These are phyloP conservation scores for Brachylomia viminalis DNA, from an alignment of 2,888 invertebrate species.

Conservation along the genomic window DNA sequence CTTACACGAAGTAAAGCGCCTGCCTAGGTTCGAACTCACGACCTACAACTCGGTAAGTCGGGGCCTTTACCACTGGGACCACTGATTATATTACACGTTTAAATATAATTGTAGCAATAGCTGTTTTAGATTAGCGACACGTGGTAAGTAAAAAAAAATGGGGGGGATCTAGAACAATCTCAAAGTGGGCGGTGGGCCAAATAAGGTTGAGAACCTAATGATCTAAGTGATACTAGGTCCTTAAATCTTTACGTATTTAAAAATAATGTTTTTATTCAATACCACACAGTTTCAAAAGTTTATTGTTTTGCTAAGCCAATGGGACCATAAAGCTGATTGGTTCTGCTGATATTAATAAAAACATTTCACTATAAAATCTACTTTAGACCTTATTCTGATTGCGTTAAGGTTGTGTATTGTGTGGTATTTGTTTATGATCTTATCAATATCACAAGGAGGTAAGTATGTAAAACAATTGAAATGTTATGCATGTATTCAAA, in stretches of 20 bases:
- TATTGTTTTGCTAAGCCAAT: slow-evolving; percentile 64
- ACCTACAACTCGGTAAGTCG: too few species aligned
- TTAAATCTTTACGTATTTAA: background rate
- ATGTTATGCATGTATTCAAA: slow-evolving; percentile 29
- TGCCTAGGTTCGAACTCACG: too few species aligned
- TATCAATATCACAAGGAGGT: slow-evolving; percentile 38
- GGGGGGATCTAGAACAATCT: too few species aligned
- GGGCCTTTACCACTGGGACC: too few species aligned
- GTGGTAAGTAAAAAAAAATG: too few species aligned
- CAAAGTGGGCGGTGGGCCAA: too few species aligned
- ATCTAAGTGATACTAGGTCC: too few species aligned
- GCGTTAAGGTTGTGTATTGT: background rate
- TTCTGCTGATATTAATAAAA: slow-evolving; percentile 57
- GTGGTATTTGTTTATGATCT: background rate
- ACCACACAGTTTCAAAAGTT: slow-evolving; percentile 34
- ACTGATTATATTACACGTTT: too few species aligned
- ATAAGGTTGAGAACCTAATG: too few species aligned
- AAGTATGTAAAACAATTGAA: slow-evolving; percentile 43
- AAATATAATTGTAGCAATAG: too few species aligned
- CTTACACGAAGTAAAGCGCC: too few species aligned
- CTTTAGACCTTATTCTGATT: slow-evolving; percentile 11
- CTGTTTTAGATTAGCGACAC: too few species aligned
- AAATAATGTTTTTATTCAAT: slow-evolving; percentile 12
- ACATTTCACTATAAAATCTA: background rate
- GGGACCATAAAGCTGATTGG: slow-evolving; percentile 65